phyloP scores from a whole-genome alignment of 2,113 vertebrate genomes.

The Dasyprocta punctata region DNA sequence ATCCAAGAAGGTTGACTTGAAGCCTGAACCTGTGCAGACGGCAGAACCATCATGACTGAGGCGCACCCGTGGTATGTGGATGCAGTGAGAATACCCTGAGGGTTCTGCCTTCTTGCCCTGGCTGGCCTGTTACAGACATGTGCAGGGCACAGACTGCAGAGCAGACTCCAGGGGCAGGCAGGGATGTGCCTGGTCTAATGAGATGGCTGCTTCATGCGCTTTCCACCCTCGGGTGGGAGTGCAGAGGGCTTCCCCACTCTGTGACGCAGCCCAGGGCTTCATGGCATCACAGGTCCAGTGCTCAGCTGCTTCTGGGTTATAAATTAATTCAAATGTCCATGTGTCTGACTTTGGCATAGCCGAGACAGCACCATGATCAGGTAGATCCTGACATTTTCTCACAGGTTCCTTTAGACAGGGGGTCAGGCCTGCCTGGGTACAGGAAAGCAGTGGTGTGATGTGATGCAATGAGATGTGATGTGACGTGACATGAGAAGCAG shows the following conservation, averaged over 20 bases:
- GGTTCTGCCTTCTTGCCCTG: not conserved
- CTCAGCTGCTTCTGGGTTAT: not conserved
- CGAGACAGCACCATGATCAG: not conserved
- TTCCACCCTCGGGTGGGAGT: not conserved
- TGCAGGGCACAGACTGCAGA: not conserved
- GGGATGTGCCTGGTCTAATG: not conserved
- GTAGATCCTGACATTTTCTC: not conserved
- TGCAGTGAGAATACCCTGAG: fast-evolving
- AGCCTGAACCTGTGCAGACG: too few species aligned
- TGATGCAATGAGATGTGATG: fast-evolving
- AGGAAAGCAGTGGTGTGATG: not conserved
- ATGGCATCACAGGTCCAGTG: not conserved
- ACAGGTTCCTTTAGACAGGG: not conserved
- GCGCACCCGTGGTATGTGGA: not conserved
- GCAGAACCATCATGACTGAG: not conserved
- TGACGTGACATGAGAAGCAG: not conserved
- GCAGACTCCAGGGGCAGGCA: not conserved
- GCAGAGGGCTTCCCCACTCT: not conserved
- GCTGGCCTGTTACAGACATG: not conserved
- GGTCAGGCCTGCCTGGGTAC: not conserved
- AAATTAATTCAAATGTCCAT: not conserved
- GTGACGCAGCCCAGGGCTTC: fast-evolving
- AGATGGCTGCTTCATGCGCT: not conserved
- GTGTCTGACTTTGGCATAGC: not conserved
- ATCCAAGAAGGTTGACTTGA: not conserved